A percentile compares a stretch with the other conserved stretches of the same genome.
Evolutionary conservation across 2,797 vertebrate genomes (phyloP).

Genomic region (Pangasius larnaudii): DNA sequence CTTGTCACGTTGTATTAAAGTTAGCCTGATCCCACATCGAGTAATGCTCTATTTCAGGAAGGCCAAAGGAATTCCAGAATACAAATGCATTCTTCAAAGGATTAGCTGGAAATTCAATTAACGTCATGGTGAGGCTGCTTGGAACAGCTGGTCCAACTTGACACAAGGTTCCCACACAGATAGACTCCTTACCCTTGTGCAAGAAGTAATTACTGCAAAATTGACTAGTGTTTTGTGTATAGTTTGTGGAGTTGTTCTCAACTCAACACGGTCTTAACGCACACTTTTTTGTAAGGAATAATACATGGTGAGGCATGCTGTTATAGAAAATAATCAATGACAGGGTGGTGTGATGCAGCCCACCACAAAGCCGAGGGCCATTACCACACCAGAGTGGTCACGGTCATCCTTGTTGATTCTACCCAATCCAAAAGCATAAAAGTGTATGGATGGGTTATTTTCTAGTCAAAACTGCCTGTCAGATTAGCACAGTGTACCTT

Average conservation of each 20-base stretch:
- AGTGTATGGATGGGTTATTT: not conserved
- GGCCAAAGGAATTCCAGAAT: conserved; percentile 74
- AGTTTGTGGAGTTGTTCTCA: conserved; percentile 63
- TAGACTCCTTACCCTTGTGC: conserved; percentile 72
- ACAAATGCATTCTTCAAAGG: conserved; percentile 77
- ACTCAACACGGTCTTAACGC: conserved; percentile 64
- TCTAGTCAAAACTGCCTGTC: not conserved
- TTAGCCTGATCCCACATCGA: conserved; percentile 65
- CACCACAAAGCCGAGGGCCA: not conserved
- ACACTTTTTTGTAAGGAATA: conserved; percentile 19
- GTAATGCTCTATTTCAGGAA: conserved; percentile 77
- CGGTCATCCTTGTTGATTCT: not conserved
- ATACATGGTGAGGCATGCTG: not conserved
- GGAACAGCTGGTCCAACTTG: conserved; percentile 79
- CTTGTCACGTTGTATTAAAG: conserved; percentile 71
- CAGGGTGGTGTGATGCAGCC: not conserved
- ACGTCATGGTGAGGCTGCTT: conserved; percentile 71
- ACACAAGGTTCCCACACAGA: conserved; percentile 80
- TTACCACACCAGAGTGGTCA: not conserved
- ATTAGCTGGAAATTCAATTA: conserved; percentile 79
- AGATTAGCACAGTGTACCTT: not conserved
- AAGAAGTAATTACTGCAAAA: conserved; percentile 72
- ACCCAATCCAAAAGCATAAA: not conserved
- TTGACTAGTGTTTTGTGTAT: conserved; percentile 60
- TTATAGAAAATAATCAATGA: not conserved